Evolutionary conservation across 2,797 vertebrate genomes (phyloP).

Genomic region (Lophotriccus pileatus): DNA sequence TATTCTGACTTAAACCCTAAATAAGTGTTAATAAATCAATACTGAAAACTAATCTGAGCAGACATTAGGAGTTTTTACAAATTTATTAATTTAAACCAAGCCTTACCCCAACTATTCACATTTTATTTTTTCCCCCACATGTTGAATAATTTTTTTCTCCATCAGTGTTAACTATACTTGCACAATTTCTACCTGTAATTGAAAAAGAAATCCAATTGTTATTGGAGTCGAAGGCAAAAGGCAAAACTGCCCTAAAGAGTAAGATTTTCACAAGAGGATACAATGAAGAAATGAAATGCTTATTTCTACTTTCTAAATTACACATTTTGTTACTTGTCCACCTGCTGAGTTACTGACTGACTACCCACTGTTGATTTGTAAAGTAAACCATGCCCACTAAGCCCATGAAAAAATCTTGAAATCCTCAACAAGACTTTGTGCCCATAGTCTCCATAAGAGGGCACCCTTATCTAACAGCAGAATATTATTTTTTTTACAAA

Average conservation of each 20-base stretch:
- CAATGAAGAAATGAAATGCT: not conserved
- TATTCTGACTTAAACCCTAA: not conserved
- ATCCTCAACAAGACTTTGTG: not conserved
- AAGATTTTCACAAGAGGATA: not conserved
- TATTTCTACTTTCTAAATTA: not conserved
- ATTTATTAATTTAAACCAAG: not conserved
- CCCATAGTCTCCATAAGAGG: conserved; percentile 11
- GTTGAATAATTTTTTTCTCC: not conserved
- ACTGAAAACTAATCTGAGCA: not conserved
- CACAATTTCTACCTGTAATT: not conserved
- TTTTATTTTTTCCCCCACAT: not conserved
- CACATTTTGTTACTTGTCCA: not conserved
- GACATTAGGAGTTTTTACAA: not conserved
- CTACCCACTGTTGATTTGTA: not conserved
- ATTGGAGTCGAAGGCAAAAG: not conserved
- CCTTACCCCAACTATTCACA: not conserved
- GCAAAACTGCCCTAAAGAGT: not conserved
- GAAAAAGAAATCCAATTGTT: not conserved
- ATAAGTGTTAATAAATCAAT: not conserved
- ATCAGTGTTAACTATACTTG: not conserved
- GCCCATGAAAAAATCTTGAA: not conserved
- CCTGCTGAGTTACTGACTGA: not conserved
- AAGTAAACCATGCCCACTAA: not conserved
- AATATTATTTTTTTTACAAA: not conserved
- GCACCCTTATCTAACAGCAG: conserved; percentile 1